These are phyloP conservation scores for Taeniopygia guttata DNA, from an alignment of 2,797 vertebrate species.

Conservation along the genomic window DNA sequence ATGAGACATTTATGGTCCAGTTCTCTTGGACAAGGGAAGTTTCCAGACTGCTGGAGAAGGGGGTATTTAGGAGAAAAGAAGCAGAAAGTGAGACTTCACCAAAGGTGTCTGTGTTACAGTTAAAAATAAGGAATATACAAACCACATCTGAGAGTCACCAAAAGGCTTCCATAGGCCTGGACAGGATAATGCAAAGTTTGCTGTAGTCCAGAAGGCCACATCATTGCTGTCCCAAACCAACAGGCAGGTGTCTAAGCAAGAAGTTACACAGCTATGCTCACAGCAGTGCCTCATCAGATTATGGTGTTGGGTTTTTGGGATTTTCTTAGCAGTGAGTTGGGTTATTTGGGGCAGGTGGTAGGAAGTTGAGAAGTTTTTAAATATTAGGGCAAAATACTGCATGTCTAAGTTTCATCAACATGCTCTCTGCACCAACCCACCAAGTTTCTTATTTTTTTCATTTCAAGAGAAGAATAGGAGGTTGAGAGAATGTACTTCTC, in stretches of 20 bases:
- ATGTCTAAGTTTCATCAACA: neutral
- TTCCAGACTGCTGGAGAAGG: neutral
- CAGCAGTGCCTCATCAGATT: neutral
- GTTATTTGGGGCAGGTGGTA: neutral
- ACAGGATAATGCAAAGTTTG: neutral
- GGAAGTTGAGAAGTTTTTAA: neutral
- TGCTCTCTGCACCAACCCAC: neutral
- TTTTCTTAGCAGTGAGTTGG: neutral
- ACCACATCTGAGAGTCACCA: neutral
- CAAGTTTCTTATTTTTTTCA: neutral
- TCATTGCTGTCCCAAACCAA: neutral
- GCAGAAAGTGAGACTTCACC: neutral
- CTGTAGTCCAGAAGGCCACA: neutral
- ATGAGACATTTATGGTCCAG: neutral
- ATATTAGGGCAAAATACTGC: neutral
- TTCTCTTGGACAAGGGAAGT: neutral
- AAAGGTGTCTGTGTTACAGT: neutral
- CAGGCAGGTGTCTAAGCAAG: neutral
- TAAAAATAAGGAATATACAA: neutral
- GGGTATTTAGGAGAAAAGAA: neutral
- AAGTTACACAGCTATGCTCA: neutral
- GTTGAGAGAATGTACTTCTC: neutral
- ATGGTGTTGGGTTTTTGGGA: rapidly evolving
- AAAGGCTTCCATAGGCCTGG: neutral
- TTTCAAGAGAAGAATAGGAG: neutral